phyloP scores from a whole-genome alignment of 2,888 invertebrate genomes.

The Cordylochernes scorpioides region DNA sequence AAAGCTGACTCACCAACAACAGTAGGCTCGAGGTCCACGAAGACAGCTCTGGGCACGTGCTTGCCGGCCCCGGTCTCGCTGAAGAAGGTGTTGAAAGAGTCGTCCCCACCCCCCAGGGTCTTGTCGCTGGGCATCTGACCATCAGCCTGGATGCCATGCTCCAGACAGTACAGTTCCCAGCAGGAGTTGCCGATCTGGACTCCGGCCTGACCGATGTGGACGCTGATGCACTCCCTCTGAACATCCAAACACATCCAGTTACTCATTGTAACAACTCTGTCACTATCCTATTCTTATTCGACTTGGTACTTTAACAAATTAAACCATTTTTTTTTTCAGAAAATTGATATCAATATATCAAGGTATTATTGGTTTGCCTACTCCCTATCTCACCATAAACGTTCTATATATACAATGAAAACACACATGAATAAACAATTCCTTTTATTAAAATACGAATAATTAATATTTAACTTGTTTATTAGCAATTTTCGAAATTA shows the following conservation, averaged over 20 bases:
- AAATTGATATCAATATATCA: no score
- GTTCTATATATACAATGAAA: no score
- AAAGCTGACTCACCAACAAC: slow-evolving; percentile 59
- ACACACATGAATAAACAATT: no score
- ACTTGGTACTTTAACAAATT: no score
- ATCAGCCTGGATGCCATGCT: slow-evolving; percentile 31
- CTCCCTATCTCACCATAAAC: no score
- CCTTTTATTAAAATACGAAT: no score
- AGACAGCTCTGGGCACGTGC: slow-evolving; percentile 77
- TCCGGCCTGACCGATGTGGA: slow-evolving; percentile 27
- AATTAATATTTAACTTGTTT: no score
- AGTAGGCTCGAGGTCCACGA: slow-evolving; percentile 84
- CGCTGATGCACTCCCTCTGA: slow-evolving; percentile 25
- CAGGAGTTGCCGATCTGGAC: slow-evolving; percentile 29
- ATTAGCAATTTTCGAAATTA: no score
- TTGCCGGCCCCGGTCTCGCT: slow-evolving; percentile 76
- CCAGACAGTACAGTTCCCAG: slow-evolving; percentile 31
- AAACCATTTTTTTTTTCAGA: no score
- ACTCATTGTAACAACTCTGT: no score
- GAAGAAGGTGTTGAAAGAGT: slow-evolving; percentile 29
- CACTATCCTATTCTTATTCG: no score
- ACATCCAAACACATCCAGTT: background rate
- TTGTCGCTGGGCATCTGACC: slow-evolving; percentile 71
- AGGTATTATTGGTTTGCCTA: no score
- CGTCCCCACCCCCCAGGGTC: slow-evolving; percentile 30